Evolutionary conservation across 1,140 invertebrate species (phyloP).

Genomic region (Pararge aegeria): DNA sequence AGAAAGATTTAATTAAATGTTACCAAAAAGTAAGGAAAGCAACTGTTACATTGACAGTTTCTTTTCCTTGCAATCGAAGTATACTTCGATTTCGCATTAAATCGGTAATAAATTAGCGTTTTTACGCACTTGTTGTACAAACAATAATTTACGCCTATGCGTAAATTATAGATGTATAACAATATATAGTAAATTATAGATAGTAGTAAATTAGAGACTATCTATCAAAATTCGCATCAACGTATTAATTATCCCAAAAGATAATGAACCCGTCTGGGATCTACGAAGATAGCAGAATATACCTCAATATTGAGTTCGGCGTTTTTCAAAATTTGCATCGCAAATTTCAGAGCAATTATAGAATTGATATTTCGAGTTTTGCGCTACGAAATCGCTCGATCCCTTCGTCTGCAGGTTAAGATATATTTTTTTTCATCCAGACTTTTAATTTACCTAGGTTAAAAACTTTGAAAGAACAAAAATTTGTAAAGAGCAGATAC

Average conservation of each 20-base stretch:
- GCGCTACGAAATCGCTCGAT: constrained; percentile 1
- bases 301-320: constrained; percentile 2
- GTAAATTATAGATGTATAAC: too few relatives aligned
- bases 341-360: constrained; percentile 6
- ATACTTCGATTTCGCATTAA: too few relatives aligned
- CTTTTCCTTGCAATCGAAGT: too few relatives aligned
- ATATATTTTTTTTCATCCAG: not conserved
- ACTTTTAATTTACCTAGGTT: not conserved
- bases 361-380: constrained; percentile 10
- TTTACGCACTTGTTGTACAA: too few relatives aligned
- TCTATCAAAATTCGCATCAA: constrained; percentile 2
- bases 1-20: too few relatives aligned
- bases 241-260: constrained; percentile 9
- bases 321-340: constrained; percentile 11
- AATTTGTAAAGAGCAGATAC: too few relatives aligned
- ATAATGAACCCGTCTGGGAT: constrained; percentile 7
- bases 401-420: not conserved
- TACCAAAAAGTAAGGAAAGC: too few relatives aligned
- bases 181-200: too few relatives aligned
- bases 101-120: too few relatives aligned
- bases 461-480: too few relatives aligned
- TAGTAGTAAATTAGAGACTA: not conserved
- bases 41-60: too few relatives aligned
- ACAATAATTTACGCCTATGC: too few relatives aligned
- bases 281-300: not conserved